phyloP scores from a whole-genome alignment of 2,888 invertebrate genomes.

The Limnephilus marmoratus region DNA sequence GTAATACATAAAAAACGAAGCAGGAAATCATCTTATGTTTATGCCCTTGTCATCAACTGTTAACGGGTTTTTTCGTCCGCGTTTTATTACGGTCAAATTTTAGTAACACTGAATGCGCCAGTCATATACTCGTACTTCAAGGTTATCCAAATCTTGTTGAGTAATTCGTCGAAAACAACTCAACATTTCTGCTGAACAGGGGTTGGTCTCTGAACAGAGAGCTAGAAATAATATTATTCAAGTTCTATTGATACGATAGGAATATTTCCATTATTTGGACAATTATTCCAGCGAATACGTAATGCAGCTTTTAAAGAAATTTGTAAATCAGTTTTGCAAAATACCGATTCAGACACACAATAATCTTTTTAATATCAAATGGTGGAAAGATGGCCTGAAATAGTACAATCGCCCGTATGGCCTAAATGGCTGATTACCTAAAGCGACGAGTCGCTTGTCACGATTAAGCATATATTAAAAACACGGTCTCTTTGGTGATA shows the following conservation, averaged over 20 bases:
- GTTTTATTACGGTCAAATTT: not conserved
- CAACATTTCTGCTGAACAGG: not conserved
- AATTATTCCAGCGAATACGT: no score
- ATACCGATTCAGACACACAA: no score
- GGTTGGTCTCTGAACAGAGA: not conserved
- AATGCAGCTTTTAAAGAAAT: no score
- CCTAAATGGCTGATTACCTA: not conserved
- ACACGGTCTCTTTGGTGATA: no score
- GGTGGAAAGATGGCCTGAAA: no score
- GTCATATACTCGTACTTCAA: not conserved
- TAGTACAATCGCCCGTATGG: no score
- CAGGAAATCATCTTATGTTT: not conserved
- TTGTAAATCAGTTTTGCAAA: no score
- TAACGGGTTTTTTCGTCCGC: not conserved
- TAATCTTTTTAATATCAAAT: no score
- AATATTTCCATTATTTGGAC: no score
- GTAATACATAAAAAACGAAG: not conserved
- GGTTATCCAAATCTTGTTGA: not conserved
- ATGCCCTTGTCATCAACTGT: not conserved
- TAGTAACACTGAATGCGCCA: not conserved
- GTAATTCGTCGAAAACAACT: not conserved
- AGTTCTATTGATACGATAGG: no score
- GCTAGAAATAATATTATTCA: not conserved
- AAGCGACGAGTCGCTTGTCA: not conserved
- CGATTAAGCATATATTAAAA: not conserved